Evolutionary conservation across 2,888 invertebrate species (phyloP).

Genomic region (Ichneumon xanthorius): DNA sequence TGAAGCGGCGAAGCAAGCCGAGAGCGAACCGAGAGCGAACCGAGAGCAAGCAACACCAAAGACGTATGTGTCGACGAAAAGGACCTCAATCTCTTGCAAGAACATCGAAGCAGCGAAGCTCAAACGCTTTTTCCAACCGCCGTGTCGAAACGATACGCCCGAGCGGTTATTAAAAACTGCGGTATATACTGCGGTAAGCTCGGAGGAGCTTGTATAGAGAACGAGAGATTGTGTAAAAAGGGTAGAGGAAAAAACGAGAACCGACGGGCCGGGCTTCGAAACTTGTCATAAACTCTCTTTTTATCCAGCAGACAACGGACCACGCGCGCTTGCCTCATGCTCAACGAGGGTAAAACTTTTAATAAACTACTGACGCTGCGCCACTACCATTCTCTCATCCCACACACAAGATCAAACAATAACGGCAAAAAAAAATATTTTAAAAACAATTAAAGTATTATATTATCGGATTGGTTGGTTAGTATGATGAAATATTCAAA

Average conservation of each 20-base stretch:
- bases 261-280: constrained; percentile 19
- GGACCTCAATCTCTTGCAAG: constrained; percentile 26
- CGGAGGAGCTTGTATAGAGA: constrained; percentile 39
- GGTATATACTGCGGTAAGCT: constrained; percentile 40
- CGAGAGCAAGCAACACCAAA: constrained; percentile 1
- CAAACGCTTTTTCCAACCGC: constrained; percentile 11
- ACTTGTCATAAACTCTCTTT: constrained; percentile 62
- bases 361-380: constrained; percentile 62
- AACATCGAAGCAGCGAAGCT: constrained; percentile 17
- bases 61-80: constrained; percentile 25
- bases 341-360: constrained; percentile 52
- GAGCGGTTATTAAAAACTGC: constrained; percentile 52
- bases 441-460: not conserved
- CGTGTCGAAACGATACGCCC: constrained; percentile 18
- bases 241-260: not conserved
- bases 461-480: not conserved
- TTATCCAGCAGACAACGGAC: constrained; percentile 39
- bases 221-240: constrained; percentile 33
- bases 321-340: constrained; percentile 36
- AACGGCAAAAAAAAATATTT: not conserved
- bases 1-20: not conserved
- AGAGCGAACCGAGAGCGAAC: not conserved
- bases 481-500: not conserved
- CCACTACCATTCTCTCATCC: not conserved
- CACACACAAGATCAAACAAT: not conserved